Evolutionary conservation across 2,113 vertebrate genomes (phyloP), one percentile per base, ranked within the genome.

Genomic region (Dunckerocampus dactyliophorus): DNA sequence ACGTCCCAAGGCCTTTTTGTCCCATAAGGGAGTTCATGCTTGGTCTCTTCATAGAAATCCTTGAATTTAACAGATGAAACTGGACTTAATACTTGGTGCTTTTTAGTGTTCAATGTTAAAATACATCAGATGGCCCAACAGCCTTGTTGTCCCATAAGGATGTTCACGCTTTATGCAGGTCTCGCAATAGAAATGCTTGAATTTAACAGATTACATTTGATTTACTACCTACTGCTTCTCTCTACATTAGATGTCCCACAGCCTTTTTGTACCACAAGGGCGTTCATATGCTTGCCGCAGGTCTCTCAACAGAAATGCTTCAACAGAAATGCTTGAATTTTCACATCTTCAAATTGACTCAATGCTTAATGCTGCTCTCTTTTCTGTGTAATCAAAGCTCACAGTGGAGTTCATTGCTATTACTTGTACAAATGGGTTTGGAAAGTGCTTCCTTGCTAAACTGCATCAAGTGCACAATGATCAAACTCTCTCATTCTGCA

Each of bases 231-330:
- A n/a, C 17, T 53, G 51, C 24, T 28, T 28, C 24, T 28, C 24
- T 28, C 24, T 34, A 34, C 6, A 3, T 10, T 8, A 54, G 28
- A 19, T 24, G 17, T 37, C 9, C 28, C 3, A 55, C 11, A 49
- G 63, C 62, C 22, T 57, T 54, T 15, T 37, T 47, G 49, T 14
- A 47, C 52, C 60, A 13, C 14, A 21, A n/a, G 11, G 39, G 13
- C 7, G 39, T 43, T 43, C 11, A 39, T 34, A 43, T 43, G 39
- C 39, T 43, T 43, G 11, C 39, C 3, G 13, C 39, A 14, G 39
- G 3, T 43, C 1, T 43, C 13, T 14, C 13, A 43, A 39, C 9
- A 39, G 1, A 39, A 39, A 11, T 39, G 37, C 8, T 39, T 55
- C 6, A 15, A 6, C 2, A 20, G 11, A 37, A 16, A 31, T n/a